Percentiles rank a stretch among this genome's conserved stretches.
Evolutionary conservation across 2,113 vertebrate species (phyloP).

Genomic region (Smithornis capensis): DNA sequence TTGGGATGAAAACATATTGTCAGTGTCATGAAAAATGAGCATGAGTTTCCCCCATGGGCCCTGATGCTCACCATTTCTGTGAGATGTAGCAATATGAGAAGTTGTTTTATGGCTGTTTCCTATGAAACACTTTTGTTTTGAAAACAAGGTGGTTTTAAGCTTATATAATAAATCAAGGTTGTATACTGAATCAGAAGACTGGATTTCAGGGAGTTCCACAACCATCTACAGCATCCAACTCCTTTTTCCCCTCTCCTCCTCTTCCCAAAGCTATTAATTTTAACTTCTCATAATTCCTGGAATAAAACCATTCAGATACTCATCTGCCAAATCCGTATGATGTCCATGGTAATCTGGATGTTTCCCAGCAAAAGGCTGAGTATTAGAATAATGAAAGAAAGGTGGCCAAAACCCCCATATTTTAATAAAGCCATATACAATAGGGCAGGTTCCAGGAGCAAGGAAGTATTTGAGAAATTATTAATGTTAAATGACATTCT

Average conservation of each 20-base stretch:
- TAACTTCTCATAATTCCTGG: not conserved
- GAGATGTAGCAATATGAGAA: not conserved
- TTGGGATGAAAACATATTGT: not conserved
- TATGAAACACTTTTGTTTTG: conserved; percentile 12
- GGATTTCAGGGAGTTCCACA: not conserved
- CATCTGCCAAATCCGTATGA: not conserved
- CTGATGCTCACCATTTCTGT: not conserved
- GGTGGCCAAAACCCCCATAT: not conserved
- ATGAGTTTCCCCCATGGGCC: not conserved
- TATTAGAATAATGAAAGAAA: not conserved
- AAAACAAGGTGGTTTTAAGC: conserved; percentile 8
- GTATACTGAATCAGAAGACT: not conserved
- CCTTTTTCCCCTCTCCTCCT: not conserved
- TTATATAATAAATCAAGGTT: not conserved
- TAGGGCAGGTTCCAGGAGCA: not conserved
- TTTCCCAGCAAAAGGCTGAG: not conserved
- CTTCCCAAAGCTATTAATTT: not conserved
- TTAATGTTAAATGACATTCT: not conserved
- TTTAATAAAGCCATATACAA: not conserved
- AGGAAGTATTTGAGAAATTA: not conserved
- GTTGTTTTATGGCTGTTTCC: not conserved
- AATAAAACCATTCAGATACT: not conserved
- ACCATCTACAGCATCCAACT: not conserved
- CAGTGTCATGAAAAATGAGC: conserved; percentile 14
- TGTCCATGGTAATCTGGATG: not conserved